Evolutionary conservation across 2,888 invertebrate species (phyloP).

Genomic region (Cylloceria caligata): DNA sequence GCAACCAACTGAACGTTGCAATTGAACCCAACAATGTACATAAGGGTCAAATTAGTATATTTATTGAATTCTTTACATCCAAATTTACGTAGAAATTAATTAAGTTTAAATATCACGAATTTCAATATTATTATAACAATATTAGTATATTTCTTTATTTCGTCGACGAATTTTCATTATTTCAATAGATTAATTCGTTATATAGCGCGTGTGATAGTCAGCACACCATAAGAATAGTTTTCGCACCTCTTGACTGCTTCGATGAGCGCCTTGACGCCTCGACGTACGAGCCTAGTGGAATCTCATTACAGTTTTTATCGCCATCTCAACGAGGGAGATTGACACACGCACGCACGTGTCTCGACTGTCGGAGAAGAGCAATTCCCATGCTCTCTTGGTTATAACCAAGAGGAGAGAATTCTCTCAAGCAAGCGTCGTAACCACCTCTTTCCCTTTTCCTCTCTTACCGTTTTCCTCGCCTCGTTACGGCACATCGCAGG

Average conservation of each 20-base stretch:
- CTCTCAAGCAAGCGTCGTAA: conserved; percentile 1
- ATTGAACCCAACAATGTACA: too few relatives aligned
- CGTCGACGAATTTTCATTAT: background rate
- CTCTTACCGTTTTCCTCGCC: background rate
- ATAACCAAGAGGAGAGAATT: background rate
- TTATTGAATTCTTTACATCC: background rate
- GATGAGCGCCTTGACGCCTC: conserved; percentile 1
- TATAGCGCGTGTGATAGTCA: background rate
- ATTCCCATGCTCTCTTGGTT: conserved; percentile 17
- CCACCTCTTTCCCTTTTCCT: conserved; percentile 14
- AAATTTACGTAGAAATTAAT: background rate
- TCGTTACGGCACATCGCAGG: conserved; percentile 30
- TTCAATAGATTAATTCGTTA: conserved; percentile 1
- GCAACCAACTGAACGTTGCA: too few relatives aligned
- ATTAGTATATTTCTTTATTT: background rate
- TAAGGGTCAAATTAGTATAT: background rate
- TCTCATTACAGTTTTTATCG: conserved; percentile 49
- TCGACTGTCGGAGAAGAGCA: conserved; percentile 28
- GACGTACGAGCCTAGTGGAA: conserved; percentile 27
- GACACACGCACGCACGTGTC: conserved; percentile 55
- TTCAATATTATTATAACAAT: background rate
- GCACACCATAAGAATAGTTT: conserved; percentile 37
- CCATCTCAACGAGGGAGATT: conserved; percentile 34
- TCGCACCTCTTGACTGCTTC: conserved; percentile 34
- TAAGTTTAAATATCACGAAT: background rate